These are phyloP conservation scores for Trematomus bernacchii DNA, from an alignment of 2,797 vertebrate species.

Conservation along the genomic window DNA sequence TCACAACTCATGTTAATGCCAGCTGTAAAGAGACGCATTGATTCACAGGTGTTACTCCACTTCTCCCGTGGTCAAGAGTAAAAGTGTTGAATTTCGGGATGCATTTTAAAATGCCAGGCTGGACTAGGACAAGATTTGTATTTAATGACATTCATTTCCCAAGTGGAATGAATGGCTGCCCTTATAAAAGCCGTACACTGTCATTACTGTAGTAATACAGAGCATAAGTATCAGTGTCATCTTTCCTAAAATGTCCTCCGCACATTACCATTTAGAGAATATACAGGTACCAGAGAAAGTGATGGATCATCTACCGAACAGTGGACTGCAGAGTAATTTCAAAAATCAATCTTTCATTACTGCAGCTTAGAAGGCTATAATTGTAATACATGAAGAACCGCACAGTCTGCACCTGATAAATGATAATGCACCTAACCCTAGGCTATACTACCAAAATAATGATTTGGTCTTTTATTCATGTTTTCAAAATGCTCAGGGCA, in stretches of 20 bases:
- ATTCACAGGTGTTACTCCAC: conserved; percentile 58
- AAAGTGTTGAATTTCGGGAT: conserved; percentile 48
- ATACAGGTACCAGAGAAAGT: not conserved
- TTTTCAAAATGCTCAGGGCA: not conserved
- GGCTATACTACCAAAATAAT: not conserved
- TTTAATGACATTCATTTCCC: conserved; percentile 30
- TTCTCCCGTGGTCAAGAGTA: conserved; percentile 37
- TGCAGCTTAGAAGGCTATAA: not conserved
- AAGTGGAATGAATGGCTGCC: conserved; percentile 28
- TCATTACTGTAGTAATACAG: not conserved
- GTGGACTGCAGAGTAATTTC: conserved; percentile 26
- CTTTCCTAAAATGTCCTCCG: conserved; percentile 3
- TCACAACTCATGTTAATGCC: conserved; percentile 29
- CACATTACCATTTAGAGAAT: conserved; percentile 7
- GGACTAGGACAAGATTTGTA: conserved; percentile 24
- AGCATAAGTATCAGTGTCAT: conserved; percentile 3
- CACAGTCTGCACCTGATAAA: not conserved
- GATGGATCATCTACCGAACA: conserved; percentile 46
- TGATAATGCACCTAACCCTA: not conserved
- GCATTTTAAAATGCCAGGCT: conserved; percentile 29
- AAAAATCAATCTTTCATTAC: conserved; percentile 61
- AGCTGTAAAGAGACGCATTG: conserved; percentile 54
- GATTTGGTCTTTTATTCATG: conserved; percentile 3
- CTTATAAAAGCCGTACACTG: conserved; percentile 4
- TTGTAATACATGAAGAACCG: conserved; percentile 19